These are phyloP conservation scores for Rhopilema esculentum DNA, from an alignment of 30 jellyfish, hydroid and myxozoan species.

Conservation along the genomic window DNA sequence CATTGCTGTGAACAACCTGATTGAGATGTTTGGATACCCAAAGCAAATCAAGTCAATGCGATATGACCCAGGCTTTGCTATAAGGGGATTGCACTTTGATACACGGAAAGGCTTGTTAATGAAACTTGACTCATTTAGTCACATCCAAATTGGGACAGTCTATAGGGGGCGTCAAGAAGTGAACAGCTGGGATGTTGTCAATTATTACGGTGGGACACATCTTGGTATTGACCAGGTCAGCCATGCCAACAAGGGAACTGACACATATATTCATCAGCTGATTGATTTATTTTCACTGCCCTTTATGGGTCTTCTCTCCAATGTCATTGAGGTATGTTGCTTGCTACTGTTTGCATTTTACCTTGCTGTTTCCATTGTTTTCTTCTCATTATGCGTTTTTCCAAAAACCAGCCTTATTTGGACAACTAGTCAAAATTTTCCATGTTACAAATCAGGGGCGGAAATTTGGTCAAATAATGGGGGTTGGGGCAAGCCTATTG, in stretches of 20 bases:
- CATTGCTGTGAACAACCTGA: constrained; percentile 77
- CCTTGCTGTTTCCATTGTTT: not conserved
- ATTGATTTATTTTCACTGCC: constrained; percentile 91
- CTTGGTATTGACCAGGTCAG: constrained; percentile 87
- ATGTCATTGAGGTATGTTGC: constrained; percentile 86
- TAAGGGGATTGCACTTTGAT: constrained; percentile 95
- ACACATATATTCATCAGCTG: constrained; percentile 87
- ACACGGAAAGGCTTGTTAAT: constrained; percentile 88
- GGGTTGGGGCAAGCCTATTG: no score
- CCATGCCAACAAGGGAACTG: constrained; percentile 74
- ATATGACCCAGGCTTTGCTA: constrained; percentile 85
- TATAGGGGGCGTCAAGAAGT: constrained; percentile 89
- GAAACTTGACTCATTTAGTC: constrained; percentile 94
- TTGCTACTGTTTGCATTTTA: not conserved
- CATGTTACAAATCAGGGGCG: no score
- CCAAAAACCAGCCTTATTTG: no score
- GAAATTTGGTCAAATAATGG: no score
- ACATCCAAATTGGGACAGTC: constrained; percentile 87
- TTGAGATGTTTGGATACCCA: constrained; percentile 88
- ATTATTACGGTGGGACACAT: constrained; percentile 89
- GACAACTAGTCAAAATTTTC: no score
- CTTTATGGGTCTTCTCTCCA: constrained; percentile 82
- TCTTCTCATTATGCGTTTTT: no score
- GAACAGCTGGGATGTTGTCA: constrained; percentile 87
- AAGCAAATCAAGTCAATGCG: constrained; percentile 69